Base-by-base conservation (phyloP, 2,888 invertebrate genomes). In the Clanis bilineata region DNA sequence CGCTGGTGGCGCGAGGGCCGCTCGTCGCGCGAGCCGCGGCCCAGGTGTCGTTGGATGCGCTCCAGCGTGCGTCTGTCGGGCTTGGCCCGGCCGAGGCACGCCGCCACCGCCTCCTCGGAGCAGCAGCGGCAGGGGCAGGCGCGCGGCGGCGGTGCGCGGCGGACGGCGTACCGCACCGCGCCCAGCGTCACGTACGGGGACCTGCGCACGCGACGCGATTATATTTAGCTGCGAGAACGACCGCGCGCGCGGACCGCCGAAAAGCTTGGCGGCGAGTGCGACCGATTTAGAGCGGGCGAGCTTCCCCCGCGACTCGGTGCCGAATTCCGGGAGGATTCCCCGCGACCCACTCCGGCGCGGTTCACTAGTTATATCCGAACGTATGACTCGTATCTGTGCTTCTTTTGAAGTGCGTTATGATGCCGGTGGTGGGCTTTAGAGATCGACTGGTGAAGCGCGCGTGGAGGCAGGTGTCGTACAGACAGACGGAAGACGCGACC, bases 21-120 rank as follows among this genome's bases (percentile, higher is more conserved):
- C 83, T 90, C 89, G 85, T 89, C 87, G 80, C 89, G 86, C 78
- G 87, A 81, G 82, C 88, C 87, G 84, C 89, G 88, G 83, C 94
- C 95, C 93, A 95, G 95, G 85, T 96, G 95, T 88, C 95, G 95
- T 83, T 96, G 96, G 88, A 96, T 93, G 74, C 96, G 96, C 93
- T 96, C 96, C 95, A 96, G 95, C 85, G 95, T 95, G 94, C 95
- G 94, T 88, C 89, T 87, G 79, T 90, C 90, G 75, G 89, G 89
- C 83, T 86, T 84, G 78, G 87, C 88, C 85, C 90, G 91, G 82
- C 86, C 88, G 78, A 89, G 88, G 87, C 91, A 91, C 83, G 89
- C 90, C 82, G 90, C 90, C 82, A 88, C 83, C 86, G 88, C 91
- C 86, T 91, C 92, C 85, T 91, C 92, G 85, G 90, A 92, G 90